phyloP scores from a whole-genome alignment of 2,797 vertebrate genomes.

The Siniperca undulata region DNA sequence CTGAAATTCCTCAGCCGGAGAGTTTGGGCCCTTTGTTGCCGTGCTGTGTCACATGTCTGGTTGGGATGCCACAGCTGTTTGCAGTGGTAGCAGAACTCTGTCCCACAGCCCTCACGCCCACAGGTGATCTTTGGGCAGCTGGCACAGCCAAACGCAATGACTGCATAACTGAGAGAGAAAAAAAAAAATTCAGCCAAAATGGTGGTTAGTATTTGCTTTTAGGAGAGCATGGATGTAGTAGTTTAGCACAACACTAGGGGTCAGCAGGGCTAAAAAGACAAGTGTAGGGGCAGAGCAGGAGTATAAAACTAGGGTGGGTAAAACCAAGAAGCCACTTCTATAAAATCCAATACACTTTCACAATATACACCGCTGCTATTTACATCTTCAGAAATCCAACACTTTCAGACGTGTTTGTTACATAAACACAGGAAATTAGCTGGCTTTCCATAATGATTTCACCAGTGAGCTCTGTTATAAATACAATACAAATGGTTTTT shows the following conservation, averaged over 20 bases:
- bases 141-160: conserved; percentile 98
- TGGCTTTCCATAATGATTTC: conserved; percentile 22
- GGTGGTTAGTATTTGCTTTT: not conserved
- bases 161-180: conserved; percentile 88
- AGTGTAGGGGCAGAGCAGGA: not conserved
- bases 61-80: conserved; percentile 99
- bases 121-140: conserved; percentile 98
- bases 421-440: conserved; percentile 20
- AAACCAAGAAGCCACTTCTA: not conserved
- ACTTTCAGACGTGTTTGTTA: conserved; percentile 6
- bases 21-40: conserved; percentile 94
- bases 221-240: conserved; percentile 1
- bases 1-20: conserved; percentile 92
- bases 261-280: conserved; percentile 25
- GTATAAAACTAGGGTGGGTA: not conserved
- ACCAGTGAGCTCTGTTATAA: conserved; percentile 13
- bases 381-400: not conserved
- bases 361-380: not conserved
- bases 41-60: conserved; percentile 97
- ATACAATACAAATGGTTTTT: not conserved
- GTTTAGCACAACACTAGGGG: conserved; percentile 41
- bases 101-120: conserved; percentile 95
- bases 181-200: not conserved
- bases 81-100: conserved; percentile 99
- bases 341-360: not conserved